Evolutionary conservation across 1,140 invertebrate genomes (phyloP).

Genomic region (Caenorhabditis elegans): DNA sequence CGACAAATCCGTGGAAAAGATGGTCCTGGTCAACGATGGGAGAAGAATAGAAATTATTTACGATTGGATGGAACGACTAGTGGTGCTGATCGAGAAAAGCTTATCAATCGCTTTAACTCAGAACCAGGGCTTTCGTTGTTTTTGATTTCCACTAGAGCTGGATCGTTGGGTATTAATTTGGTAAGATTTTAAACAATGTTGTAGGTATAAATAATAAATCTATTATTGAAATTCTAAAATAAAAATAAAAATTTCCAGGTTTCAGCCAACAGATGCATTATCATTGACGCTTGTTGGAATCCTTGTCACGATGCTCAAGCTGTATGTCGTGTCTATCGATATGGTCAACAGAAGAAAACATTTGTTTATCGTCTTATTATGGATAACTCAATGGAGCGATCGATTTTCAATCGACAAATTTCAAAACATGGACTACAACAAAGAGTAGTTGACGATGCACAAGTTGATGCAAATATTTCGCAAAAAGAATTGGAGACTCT

Average conservation of each 20-base stretch:
- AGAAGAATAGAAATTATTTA: slow-evolving; percentile 84
- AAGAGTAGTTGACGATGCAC: slow-evolving; percentile 93
- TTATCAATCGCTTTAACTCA: slow-evolving; percentile 96
- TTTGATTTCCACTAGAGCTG: slow-evolving; percentile 93
- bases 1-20: slow-evolving; percentile 69
- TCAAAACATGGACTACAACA: slow-evolving; percentile 88
- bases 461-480: slow-evolving; percentile 90
- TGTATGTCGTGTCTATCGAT: slow-evolving; percentile 93
- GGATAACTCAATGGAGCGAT: slow-evolving; percentile 92
- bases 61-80: slow-evolving; percentile 89
- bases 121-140: slow-evolving; percentile 82
- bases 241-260: slow-evolving; percentile 65
- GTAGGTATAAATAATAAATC: too few species aligned
- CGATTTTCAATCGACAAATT: slow-evolving; percentile 95
- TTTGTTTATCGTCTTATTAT: slow-evolving; percentile 94
- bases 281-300: slow-evolving; percentile 98
- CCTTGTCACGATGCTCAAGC: slow-evolving; percentile 96
- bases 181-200: slow-evolving; percentile 65
- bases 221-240: too few species aligned
- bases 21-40: slow-evolving; percentile 74
- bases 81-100: slow-evolving; percentile 86
- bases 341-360: slow-evolving; percentile 89
- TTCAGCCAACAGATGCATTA: slow-evolving; percentile 92
- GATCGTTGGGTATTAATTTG: slow-evolving; percentile 94
- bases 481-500: slow-evolving; percentile 91